These are phyloP conservation scores for Dromococcyx pavoninus DNA, from an alignment of 2,797 vertebrate species.

Conservation along the genomic window DNA sequence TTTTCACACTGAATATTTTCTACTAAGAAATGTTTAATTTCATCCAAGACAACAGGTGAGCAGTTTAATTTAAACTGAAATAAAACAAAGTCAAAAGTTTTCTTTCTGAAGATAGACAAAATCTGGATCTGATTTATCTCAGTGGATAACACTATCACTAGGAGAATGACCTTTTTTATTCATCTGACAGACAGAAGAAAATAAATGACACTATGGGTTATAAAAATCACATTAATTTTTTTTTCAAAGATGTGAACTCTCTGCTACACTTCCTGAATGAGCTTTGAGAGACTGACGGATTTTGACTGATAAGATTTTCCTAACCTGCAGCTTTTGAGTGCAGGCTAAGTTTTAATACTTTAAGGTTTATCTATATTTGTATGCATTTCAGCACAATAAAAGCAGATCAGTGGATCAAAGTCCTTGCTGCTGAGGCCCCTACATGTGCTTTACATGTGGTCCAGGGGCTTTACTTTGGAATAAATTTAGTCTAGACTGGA, in stretches of 20 bases:
- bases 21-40: not conserved
- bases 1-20: not conserved
- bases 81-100: not conserved
- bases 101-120: not conserved
- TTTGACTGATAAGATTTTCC: not conserved
- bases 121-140: not conserved
- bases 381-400: not conserved
- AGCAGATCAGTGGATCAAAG: conserved; percentile 1
- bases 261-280: not conserved
- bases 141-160: not conserved
- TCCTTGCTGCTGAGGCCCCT: not conserved
- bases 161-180: not conserved
- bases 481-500: not conserved
- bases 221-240: not conserved
- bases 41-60: not conserved
- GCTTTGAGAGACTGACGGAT: not conserved
- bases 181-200: not conserved
- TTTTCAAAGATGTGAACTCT: not conserved
- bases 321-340: not conserved
- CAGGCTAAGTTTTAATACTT: not conserved
- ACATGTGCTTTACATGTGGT: not conserved
- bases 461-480: not conserved
- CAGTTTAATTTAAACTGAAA: not conserved
- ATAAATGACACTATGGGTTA: not conserved
- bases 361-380: not conserved